Evolutionary conservation across 2,113 vertebrate species (phyloP).

Genomic region (Peucedramus taeniatus): DNA sequence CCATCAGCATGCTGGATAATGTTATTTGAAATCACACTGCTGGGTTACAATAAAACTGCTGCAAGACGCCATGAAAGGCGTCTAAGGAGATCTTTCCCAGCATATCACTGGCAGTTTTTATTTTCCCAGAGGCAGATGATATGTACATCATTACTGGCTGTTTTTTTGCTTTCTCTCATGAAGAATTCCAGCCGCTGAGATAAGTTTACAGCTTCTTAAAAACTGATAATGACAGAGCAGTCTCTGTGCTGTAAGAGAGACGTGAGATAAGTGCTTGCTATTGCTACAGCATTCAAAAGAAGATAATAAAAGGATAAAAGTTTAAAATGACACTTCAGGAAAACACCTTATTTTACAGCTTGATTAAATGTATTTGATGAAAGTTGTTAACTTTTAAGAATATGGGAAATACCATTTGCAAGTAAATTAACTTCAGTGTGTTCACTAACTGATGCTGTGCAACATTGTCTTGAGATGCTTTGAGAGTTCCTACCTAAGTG

Average conservation of each 20-base stretch:
- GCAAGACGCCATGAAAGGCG: slow-evolving; percentile 5
- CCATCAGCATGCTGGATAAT: neutral
- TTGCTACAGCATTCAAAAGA: slow-evolving; percentile 22
- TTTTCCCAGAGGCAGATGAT: slow-evolving; percentile 65
- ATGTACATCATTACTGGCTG: slow-evolving; percentile 56
- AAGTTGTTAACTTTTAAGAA: slow-evolving; percentile 13
- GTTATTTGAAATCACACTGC: slow-evolving; percentile 30
- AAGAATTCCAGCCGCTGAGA: slow-evolving; percentile 58
- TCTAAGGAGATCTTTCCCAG: slow-evolving; percentile 56
- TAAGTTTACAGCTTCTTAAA: slow-evolving; percentile 60
- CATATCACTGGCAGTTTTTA: slow-evolving; percentile 50
- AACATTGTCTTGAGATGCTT: neutral
- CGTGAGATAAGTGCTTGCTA: slow-evolving; percentile 16
- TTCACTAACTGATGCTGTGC: neutral
- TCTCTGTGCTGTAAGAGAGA: slow-evolving; percentile 42
- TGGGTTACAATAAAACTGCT: slow-evolving; percentile 30
- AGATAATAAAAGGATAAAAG: slow-evolving; percentile 44
- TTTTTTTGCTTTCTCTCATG: neutral
- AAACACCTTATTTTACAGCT: slow-evolving; percentile 16
- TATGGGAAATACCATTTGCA: neutral
- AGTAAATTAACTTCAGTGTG: neutral
- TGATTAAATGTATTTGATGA: slow-evolving; percentile 45
- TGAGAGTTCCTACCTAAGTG: neutral
- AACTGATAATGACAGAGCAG: slow-evolving; percentile 52
- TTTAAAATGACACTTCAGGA: slow-evolving; percentile 41